phyloP scores from a whole-genome alignment of 2,888 invertebrate species.

The Aspidiotus destructor region DNA sequence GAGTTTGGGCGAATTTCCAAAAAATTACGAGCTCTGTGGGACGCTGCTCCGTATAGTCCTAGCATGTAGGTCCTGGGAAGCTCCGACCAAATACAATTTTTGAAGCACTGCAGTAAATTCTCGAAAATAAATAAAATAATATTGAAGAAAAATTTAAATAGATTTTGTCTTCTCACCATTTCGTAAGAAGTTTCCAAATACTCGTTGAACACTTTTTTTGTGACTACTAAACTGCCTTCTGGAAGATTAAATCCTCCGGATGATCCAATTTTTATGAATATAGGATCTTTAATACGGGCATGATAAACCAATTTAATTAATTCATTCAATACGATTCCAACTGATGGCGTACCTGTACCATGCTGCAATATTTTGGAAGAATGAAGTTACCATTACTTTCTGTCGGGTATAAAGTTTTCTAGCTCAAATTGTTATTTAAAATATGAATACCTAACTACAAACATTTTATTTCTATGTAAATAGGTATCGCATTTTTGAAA shows the following conservation, averaged over 20 bases:
- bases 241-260: slow-evolving; percentile 89
- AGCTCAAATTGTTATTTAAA: not conserved
- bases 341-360: slow-evolving; percentile 95
- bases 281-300: slow-evolving; percentile 74
- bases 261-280: slow-evolving; percentile 85
- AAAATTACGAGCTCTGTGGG: too few species aligned
- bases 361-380: slow-evolving; percentile 55
- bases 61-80: too few species aligned
- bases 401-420: not conserved
- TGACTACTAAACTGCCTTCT: slow-evolving; percentile 87
- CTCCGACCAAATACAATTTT: too few species aligned
- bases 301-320: slow-evolving; percentile 92
- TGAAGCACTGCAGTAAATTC: too few species aligned
- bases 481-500: not conserved
- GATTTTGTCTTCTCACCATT: slow-evolving; percentile 52
- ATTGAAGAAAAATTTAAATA: too few species aligned
- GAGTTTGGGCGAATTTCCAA: too few species aligned
- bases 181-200: slow-evolving; percentile 70
- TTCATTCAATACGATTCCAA: slow-evolving; percentile 91
- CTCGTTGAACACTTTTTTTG: slow-evolving; percentile 84
- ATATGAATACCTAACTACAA: not conserved
- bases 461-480: not conserved
- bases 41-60: too few species aligned
- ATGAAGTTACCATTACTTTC: slow-evolving; percentile 37
- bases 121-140: too few species aligned